Evolutionary conservation across 2,113 vertebrate species (phyloP), one percentile per base, ranked within the genome.

Genomic region (Hippocampus abdominalis): DNA sequence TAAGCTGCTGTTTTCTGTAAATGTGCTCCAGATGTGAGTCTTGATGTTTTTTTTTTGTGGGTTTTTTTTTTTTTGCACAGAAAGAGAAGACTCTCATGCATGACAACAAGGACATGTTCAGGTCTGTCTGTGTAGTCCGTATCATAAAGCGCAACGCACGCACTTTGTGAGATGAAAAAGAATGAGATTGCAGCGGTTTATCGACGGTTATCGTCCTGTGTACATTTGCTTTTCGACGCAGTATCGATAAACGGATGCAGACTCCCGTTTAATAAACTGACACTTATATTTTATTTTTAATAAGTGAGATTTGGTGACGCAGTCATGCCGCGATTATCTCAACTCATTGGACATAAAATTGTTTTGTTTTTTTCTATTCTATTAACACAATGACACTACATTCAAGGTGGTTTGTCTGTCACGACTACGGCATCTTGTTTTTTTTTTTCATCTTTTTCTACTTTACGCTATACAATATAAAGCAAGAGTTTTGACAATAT

Each of bases 61-160:
- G n/a, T n/a, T n/a, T 63, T n/a, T 90, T 93, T 90, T 90, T 92
- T 92, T 89, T 93, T 94, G 93, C 93, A 94, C 92, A 87, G 83
- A 89, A 87, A 84, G 77, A 79, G 64, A 82, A 82, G 90, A 90
- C 86, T 92, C 84, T 85, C 82, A 36, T 88, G 89, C 87, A 75
- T 84, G 76, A 77, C 68, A 84, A 83, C 84, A 79, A 16, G 73
- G 82, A 71, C 81, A 80, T 75, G 77, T 88, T 90, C 81, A 75
- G 90, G 70, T 86, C 89, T 59, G 70, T 86, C 89, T 59, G 74
- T 70, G 80, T 89, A 81, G 86, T 68, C 40, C 71, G 69, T 72
- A 78, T 23, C 21, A n/a, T 10, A 54, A 15, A 21, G 42, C 42
- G 42, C 42, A 44, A 44, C 42, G 12, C 12, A 44, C 6, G 42